Percentiles rank a stretch among this genome's conserved stretches.
phyloP scores from a whole-genome alignment of 2,888 invertebrate species.

The Blomia tropicalis region DNA sequence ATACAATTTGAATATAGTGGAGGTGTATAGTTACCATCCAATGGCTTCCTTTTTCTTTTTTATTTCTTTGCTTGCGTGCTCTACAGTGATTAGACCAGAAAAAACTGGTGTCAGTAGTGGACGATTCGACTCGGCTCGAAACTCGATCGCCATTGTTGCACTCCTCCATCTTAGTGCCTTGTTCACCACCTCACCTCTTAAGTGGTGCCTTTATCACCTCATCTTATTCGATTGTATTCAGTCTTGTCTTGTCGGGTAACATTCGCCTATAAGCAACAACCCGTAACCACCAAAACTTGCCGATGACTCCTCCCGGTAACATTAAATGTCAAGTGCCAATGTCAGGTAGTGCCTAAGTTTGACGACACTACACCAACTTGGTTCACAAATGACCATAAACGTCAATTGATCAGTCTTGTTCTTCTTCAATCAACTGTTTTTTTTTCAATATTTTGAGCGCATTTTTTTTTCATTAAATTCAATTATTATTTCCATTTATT shows the following conservation, averaged over 20 bases:
- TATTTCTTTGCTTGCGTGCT: not conserved
- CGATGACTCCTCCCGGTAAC: not conserved
- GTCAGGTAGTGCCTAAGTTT: not conserved
- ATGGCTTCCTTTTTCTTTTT: too few species aligned
- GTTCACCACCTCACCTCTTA: not conserved
- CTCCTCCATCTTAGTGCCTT: not conserved
- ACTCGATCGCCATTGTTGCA: not conserved
- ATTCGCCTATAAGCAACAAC: not conserved
- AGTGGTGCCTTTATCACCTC: conserved; percentile 13
- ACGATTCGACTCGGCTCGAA: too few species aligned
- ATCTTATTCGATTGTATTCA: not conserved
- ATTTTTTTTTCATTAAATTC: too few species aligned
- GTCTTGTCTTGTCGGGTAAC: too few species aligned
- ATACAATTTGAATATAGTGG: conserved; percentile 9
- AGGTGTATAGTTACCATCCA: not conserved
- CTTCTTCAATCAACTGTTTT: too few species aligned
- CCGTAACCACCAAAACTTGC: not conserved
- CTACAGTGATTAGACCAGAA: not conserved
- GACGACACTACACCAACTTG: too few species aligned
- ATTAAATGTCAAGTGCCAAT: not conserved
- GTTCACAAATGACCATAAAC: too few species aligned
- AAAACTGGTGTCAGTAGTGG: not conserved
- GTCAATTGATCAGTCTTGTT: too few species aligned
- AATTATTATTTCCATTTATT: too few species aligned
- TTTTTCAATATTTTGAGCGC: too few species aligned